Evolutionary conservation across 23 tunicate genomes (phyloP).

Genomic region (Phallusia fumigata): DNA sequence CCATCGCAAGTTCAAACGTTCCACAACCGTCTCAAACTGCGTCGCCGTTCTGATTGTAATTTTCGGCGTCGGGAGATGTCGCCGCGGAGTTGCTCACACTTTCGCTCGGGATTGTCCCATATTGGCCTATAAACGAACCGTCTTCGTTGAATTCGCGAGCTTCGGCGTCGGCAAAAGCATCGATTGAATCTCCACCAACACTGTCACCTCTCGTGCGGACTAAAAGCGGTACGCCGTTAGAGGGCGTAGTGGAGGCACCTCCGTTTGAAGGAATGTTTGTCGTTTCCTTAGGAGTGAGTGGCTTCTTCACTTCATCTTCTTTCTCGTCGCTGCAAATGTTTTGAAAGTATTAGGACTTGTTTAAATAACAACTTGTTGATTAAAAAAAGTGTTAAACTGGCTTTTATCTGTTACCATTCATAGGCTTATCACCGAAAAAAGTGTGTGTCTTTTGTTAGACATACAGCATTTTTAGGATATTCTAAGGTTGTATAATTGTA

Average conservation of each 20-base stretch:
- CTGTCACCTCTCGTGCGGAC: slow-evolving; percentile 67
- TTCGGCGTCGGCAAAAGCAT: slow-evolving; percentile 66
- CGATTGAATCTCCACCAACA: slow-evolving; percentile 82
- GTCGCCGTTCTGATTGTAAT: slow-evolving; percentile 37
- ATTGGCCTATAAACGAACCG: slow-evolving; percentile 89
- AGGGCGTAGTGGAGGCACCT: slow-evolving; percentile 1
- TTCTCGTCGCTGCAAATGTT: slow-evolving; percentile 36
- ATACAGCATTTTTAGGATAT: too few relatives aligned
- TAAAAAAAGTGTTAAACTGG: too few relatives aligned
- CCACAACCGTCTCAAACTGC: slow-evolving; percentile 19
- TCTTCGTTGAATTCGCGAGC: slow-evolving; percentile 86
- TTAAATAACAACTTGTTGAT: too few relatives aligned
- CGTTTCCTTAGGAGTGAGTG: slow-evolving; percentile 10
- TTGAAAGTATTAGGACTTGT: background rate
- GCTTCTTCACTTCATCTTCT: slow-evolving; percentile 52
- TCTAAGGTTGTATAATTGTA: too few relatives aligned
- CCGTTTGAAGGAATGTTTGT: slow-evolving; percentile 2
- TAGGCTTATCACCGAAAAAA: too few relatives aligned
- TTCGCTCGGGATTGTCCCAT: slow-evolving; percentile 43
- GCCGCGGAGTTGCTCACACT: slow-evolving; percentile 20
- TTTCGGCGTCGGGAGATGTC: slow-evolving; percentile 43
- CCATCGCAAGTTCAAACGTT: background rate
- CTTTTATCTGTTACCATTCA: too few relatives aligned
- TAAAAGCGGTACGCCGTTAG: background rate
- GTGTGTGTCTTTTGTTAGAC: too few relatives aligned